Base-by-base conservation (phyloP, 2,888 invertebrate genomes). In the Sarcophaga variegata region DNA sequence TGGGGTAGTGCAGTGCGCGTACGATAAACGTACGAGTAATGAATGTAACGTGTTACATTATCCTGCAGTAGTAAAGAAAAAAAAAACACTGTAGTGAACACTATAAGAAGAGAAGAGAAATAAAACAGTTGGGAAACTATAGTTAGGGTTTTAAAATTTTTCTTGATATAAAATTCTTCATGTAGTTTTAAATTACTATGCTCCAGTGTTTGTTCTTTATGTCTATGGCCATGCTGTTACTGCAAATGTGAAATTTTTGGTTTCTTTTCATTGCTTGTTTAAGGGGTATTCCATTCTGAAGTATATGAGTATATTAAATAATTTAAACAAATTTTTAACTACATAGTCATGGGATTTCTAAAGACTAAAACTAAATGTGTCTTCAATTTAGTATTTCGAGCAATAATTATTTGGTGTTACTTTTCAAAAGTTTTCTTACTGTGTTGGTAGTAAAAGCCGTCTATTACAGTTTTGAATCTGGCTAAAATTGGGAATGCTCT, bases 101-200 rank as follows among this genome's bases (percentile, higher is more conserved):
- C 22, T 2, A 71, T 10, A 59, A 69, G 37, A 60, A 49, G n/a
- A 27, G 20, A 4, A 71, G 3, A 59, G 63, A 54, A 67, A 77
- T 8, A 67, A 80, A 20, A 62, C 11, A 60, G 8, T 74, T 54
- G 59, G 10, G 54, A 54, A 54, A 54, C 54, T 54, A 12, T 12
- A 20, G 20, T 20, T 20, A 54, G 4, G 17, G 54, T 17, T 2
- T 14, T 54, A 12, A 54, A 12, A 4, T 54, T 54, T 54, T 54
- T 54, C 54, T 27, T 70, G 69, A 69, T 62, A 83, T 63, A 72
- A 71, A 66, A 74, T 10, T 37, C 27, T 80, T 80, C 83, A 81
- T 83, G 86, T 77, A 81, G 77, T 78, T 81, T 75, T 64, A 78
- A 86, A 83, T 83, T 81, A 86, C 83, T 83, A 75, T 54, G 78